phyloP scores from a whole-genome alignment of 1,140 invertebrate species.

The Trichonephila clavipes region DNA sequence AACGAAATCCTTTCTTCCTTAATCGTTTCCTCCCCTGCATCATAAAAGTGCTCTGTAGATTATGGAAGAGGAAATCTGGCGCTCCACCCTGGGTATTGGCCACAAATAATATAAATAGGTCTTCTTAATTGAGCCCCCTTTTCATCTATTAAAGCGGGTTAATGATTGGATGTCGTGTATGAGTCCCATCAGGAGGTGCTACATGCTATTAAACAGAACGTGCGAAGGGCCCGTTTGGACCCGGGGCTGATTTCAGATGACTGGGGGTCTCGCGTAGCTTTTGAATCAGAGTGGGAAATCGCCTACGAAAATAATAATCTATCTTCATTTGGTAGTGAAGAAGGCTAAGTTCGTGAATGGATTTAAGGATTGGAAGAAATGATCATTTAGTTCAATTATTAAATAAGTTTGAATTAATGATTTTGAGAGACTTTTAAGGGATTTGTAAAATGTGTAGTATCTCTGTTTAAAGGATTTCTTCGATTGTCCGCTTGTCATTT shows the following conservation, averaged over 20 bases:
- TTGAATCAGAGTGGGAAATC: not conserved
- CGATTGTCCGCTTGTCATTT: too few relatives aligned
- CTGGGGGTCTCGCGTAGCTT: not conserved
- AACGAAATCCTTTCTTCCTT: not conserved
- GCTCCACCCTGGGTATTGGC: constrained; percentile 40
- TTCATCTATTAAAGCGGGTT: constrained; percentile 60
- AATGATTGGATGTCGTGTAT: constrained; percentile 56
- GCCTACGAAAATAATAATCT: not conserved
- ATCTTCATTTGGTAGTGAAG: not conserved
- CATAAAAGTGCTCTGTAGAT: not conserved
- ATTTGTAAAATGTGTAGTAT: too few relatives aligned
- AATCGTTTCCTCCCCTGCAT: constrained; percentile 9
- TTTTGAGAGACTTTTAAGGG: too few relatives aligned
- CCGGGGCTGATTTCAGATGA: constrained; percentile 41
- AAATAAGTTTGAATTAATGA: not conserved
- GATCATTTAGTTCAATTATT: not conserved
- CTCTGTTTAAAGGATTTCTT: too few relatives aligned
- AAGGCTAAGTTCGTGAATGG: not conserved
- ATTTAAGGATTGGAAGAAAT: not conserved
- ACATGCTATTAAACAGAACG: constrained; percentile 47
- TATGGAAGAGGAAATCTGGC: constrained; percentile 27
- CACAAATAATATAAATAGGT: constrained; percentile 58
- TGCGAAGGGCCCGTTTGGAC: constrained; percentile 40
- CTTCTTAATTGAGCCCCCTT: constrained; percentile 43
- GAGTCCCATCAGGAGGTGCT: constrained; percentile 40